These are phyloP conservation scores for Chelonus formosanus DNA, from an alignment of 2,888 invertebrate species.

Conservation along the genomic window DNA sequence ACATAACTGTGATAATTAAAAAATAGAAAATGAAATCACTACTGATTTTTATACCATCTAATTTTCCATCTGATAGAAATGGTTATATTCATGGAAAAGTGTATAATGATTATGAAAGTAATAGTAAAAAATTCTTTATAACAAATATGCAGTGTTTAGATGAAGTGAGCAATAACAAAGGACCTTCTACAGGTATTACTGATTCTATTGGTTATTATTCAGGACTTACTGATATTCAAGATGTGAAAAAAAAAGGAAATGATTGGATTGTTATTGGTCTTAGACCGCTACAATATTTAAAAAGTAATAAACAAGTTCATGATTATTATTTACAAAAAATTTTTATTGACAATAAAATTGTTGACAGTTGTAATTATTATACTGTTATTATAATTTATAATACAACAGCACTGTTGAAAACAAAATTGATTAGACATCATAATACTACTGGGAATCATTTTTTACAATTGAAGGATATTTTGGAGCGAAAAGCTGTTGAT, in stretches of 20 bases:
- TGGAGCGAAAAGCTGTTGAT: constrained; percentile 47
- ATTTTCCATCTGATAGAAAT: constrained; percentile 45
- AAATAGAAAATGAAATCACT: constrained; percentile 48
- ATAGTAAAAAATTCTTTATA: constrained; percentile 54
- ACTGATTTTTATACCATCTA: constrained; percentile 54
- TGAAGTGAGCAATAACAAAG: no score
- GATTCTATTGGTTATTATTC: constrained; percentile 55
- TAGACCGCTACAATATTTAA: neutral
- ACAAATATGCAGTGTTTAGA: constrained; percentile 39
- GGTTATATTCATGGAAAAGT: constrained; percentile 56
- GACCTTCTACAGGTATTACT: constrained; percentile 29
- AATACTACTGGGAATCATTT: constrained; percentile 52
- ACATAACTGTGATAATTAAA: constrained; percentile 5
- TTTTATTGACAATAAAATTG: constrained; percentile 45
- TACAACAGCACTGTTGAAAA: constrained; percentile 50
- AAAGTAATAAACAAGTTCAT: no score
- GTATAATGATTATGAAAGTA: constrained; percentile 43
- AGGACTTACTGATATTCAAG: constrained; percentile 35
- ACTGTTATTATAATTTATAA: constrained; percentile 57
- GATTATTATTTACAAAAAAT: no score
- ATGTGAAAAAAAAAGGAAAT: constrained; percentile 42
- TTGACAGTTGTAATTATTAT: constrained; percentile 38
- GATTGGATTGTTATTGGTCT: constrained; percentile 56
- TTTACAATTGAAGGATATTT: constrained; percentile 52
- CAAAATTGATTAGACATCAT: constrained; percentile 52